A percentile compares a stretch with the other conserved stretches of the same genome.
These are phyloP conservation scores for Hypothenemus hampei DNA, from an alignment of 1,140 invertebrate genomes.

Conservation along the genomic window DNA sequence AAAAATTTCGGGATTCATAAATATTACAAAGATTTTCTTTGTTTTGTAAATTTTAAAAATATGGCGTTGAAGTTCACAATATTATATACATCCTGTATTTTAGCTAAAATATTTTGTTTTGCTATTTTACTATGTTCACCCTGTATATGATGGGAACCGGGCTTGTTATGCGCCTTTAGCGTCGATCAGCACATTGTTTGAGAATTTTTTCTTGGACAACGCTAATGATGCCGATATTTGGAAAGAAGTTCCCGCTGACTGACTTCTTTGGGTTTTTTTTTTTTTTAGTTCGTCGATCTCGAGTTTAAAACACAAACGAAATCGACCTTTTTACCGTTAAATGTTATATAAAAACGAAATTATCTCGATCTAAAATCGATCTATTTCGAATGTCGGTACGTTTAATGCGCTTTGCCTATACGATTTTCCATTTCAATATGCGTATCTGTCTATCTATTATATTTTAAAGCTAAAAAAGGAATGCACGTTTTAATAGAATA, in stretches of 20 bases:
- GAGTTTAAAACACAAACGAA: background rate
- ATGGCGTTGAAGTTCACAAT: no score
- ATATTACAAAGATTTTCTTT: no score
- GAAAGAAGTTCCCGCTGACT: slow-evolving; percentile 11
- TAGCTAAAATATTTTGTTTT: no score
- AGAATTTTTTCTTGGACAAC: background rate
- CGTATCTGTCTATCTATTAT: background rate
- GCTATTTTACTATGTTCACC: background rate
- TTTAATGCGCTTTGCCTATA: no score
- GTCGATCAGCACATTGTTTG: slow-evolving; percentile 7
- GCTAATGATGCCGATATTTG: slow-evolving; percentile 14
- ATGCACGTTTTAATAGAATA: slow-evolving; percentile 12
- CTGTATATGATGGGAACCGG: slow-evolving; percentile 4
- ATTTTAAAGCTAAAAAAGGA: slow-evolving; percentile 5
- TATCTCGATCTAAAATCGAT: no score
- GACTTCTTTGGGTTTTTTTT: background rate
- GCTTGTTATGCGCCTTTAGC: slow-evolving; percentile 5
- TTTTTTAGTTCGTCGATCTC: background rate
- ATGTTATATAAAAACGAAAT: no score
- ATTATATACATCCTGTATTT: no score
- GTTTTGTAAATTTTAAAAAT: no score
- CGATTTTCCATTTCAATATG: no score
- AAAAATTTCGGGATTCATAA: no score
- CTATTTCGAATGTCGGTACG: no score
- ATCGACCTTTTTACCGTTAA: background rate